Base-by-base conservation (phyloP, 2,113 vertebrate species). In the Callaeas wilsoni region DNA sequence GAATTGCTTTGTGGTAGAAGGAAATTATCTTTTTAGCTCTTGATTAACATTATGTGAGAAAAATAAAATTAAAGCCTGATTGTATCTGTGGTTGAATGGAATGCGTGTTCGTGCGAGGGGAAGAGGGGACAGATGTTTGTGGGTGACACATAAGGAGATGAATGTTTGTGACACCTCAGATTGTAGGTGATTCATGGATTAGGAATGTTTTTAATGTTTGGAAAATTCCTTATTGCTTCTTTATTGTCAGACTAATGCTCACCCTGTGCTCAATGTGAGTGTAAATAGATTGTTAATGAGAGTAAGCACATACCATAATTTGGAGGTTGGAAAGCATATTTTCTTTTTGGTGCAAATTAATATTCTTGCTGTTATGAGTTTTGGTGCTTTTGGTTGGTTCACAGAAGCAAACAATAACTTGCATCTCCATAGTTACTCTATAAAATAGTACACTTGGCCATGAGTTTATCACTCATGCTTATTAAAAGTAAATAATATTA, bases 1-100 rank as follows among this genome's bases (percentile, higher is more conserved):
- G 98, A 98, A 98, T 98, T 98, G 98, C 98, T 98, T 98, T 98
- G 97, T 98, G 98, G 98, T 96, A 98, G 97, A 97, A 98, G 98
- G 97, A 98, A 98, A 98, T 98, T 97, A 98, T 98, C 97, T 98
- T 98, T 98, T 98, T 98, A 98, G 97, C 89, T 98, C 97, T 98
- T 98, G 97, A 97, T 98, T 97, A 98, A 97, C 96, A 93, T 97
- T 97, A 98, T 98, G 97, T 97, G 97, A 98, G 97, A 98, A 98
- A 98, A 97, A 97, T 95, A 98, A 98, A 98, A 98, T 98, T 97
- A 96, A 96, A 97, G 82, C 76, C 84, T 86, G 97, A 98, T 97
- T 91, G 84, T 96, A 98, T 98, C 97, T 96, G 87, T 89, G 78
- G 59, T 46, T 93, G 96, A 94, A 96, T 94, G 93, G 88, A 97